Evolutionary conservation across 2,888 invertebrate genomes (phyloP).

Genomic region (Platycnemis pennipes): DNA sequence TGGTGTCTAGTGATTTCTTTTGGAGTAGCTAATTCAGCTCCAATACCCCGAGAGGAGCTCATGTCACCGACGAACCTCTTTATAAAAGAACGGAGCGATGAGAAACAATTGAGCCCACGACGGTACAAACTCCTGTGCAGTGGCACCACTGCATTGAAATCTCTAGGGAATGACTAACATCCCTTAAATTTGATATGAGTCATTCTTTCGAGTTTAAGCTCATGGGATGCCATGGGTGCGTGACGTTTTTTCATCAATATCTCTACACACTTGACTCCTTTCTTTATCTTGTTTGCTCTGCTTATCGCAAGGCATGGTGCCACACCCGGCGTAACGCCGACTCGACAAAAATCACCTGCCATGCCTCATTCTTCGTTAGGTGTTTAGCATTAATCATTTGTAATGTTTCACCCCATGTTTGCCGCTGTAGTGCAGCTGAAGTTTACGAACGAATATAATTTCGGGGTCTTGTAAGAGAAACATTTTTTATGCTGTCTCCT

Average conservation of each 20-base stretch:
- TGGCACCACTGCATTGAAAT: background rate
- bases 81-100: too few species aligned
- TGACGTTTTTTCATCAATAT: constrained; percentile 57
- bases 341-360: background rate
- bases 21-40: too few species aligned
- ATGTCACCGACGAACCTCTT: too few species aligned
- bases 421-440: background rate
- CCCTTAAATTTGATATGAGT: background rate
- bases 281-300: constrained; percentile 23
- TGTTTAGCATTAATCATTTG: background rate
- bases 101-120: background rate
- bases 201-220: background rate
- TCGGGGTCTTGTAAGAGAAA: background rate
- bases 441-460: background rate
- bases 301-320: constrained; percentile 13
- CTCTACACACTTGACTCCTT: constrained; percentile 21
- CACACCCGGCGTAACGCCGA: background rate
- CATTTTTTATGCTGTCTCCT: background rate
- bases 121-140: background rate
- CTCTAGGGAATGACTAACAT: background rate
- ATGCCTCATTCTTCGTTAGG: background rate
- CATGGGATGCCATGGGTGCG: background rate
- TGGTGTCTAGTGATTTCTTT: too few species aligned
- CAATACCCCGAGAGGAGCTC: too few species aligned
- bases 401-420: background rate